A percentile compares a stretch with the other conserved stretches of the same genome.
Evolutionary conservation across 2,888 invertebrate genomes (phyloP).

Genomic region (Hemicrepidius hirtus): DNA sequence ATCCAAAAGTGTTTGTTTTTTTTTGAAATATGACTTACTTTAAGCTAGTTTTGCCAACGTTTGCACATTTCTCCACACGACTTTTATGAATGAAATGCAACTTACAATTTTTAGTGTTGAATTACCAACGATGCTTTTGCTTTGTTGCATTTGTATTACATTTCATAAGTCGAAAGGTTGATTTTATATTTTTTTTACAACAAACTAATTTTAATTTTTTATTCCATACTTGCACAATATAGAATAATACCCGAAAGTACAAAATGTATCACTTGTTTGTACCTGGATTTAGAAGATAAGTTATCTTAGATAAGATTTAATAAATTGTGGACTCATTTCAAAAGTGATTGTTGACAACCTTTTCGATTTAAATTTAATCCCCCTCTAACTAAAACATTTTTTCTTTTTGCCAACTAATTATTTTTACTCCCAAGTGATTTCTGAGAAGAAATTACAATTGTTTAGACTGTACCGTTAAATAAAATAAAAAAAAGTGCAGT

Average conservation of each 20-base stretch:
- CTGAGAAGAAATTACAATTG: too few relatives aligned
- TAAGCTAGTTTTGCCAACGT: not conserved
- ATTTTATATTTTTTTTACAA: too few relatives aligned
- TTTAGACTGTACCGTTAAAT: too few relatives aligned
- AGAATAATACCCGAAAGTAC: not conserved
- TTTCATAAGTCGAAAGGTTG: slow-evolving; percentile 1
- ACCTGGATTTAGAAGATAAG: slow-evolving; percentile 22
- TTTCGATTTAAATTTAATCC: not conserved
- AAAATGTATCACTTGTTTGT: slow-evolving; percentile 12
- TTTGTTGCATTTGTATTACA: slow-evolving; percentile 11
- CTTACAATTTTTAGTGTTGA: not conserved
- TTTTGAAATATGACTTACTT: not conserved
- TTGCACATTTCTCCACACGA: slow-evolving; percentile 9
- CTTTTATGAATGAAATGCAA: slow-evolving; percentile 20
- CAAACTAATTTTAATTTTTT: not conserved
- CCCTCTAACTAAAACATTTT: too few relatives aligned
- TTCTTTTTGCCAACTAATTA: too few relatives aligned
- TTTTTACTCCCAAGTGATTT: too few relatives aligned
- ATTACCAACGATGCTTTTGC: slow-evolving; percentile 16
- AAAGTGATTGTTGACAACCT: not conserved
- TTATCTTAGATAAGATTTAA: slow-evolving; percentile 25
- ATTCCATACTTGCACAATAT: slow-evolving; percentile 1
- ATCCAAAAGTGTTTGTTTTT: slow-evolving; percentile 1
- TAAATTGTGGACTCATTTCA: slow-evolving; percentile 2
- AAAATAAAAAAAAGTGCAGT: too few relatives aligned